Conservation (phyloP, 2,888 invertebrate species). For the Abrostola triplasia region DNA sequence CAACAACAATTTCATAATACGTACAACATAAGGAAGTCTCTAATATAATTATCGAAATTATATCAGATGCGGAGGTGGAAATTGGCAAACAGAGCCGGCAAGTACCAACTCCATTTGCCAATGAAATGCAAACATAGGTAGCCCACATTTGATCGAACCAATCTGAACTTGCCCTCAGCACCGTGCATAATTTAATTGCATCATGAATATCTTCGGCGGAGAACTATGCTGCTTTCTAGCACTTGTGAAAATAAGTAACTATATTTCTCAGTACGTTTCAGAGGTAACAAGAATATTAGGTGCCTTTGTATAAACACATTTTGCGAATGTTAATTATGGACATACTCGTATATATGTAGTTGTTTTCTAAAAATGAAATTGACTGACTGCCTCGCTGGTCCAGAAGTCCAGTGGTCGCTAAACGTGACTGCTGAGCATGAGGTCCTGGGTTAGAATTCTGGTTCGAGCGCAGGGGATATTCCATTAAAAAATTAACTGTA, state of each 20-base stretch:
- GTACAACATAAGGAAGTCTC: slow-evolving; percentile 20
- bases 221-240: slow-evolving; percentile 42
- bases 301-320: too few relatives aligned
- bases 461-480: too few relatives aligned
- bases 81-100: slow-evolving; percentile 60
- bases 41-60: slow-evolving; percentile 65
- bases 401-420: too few relatives aligned
- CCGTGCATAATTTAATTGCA: slow-evolving; percentile 66
- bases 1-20: too few relatives aligned
- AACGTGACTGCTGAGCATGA: too few relatives aligned
- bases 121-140: slow-evolving; percentile 74
- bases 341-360: too few relatives aligned
- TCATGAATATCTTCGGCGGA: slow-evolving; percentile 58
- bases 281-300: not conserved
- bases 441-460: too few relatives aligned
- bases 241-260: slow-evolving; percentile 32
- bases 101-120: slow-evolving; percentile 69
- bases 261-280: slow-evolving; percentile 1
- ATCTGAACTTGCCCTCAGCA: slow-evolving; percentile 57
- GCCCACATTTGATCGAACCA: slow-evolving; percentile 65
- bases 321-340: too few relatives aligned
- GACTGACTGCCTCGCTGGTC: too few relatives aligned
- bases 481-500: too few relatives aligned
- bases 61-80: slow-evolving; percentile 60
- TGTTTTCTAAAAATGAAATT: too few relatives aligned